A percentile compares a stretch with the other conserved stretches of the same genome.
Conservation (phyloP, 2,888 invertebrate genomes). For the Schizaphis graminum region DNA sequence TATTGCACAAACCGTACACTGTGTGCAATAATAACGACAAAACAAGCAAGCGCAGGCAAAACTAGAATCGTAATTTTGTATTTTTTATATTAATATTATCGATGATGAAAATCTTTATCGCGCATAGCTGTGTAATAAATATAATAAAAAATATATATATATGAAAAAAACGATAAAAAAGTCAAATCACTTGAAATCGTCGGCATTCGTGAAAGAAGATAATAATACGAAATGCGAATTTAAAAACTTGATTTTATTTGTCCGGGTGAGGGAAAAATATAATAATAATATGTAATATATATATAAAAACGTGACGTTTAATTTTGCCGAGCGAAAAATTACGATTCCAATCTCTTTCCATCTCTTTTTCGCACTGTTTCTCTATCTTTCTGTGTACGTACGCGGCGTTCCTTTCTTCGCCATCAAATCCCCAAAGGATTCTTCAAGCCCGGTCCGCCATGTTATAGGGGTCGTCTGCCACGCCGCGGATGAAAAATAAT, state of each 20-base stretch:
- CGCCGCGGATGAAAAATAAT: not conserved
- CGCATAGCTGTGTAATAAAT: not conserved
- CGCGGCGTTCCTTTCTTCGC: not conserved
- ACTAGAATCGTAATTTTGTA: not conserved
- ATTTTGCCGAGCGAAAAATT: conserved; percentile 60
- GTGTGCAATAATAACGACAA: not conserved
- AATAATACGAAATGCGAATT: conserved; percentile 30
- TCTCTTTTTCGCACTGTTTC: not conserved
- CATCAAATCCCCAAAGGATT: conserved; percentile 49
- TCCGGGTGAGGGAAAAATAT: conserved; percentile 19
- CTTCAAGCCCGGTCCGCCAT: not conserved
- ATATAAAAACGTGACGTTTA: conserved; percentile 57
- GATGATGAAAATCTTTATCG: conserved; percentile 35
- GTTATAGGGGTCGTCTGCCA: conserved; percentile 12
- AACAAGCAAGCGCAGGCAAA: not conserved
- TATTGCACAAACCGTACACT: not conserved
- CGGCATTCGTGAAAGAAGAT: not conserved
- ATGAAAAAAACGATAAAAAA: not conserved
- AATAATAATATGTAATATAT: conserved; percentile 24
- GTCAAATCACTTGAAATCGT: conserved; percentile 47
- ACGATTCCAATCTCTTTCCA: conserved; percentile 54
- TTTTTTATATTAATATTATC: conserved; percentile 37
- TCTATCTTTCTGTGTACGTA: not conserved
- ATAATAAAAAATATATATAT: not conserved
- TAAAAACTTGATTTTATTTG: conserved; percentile 40